A percentile compares a stretch with the other conserved stretches of the same genome.
phyloP scores from a whole-genome alignment of 2,888 invertebrate genomes.

The Polia nebulosa region DNA sequence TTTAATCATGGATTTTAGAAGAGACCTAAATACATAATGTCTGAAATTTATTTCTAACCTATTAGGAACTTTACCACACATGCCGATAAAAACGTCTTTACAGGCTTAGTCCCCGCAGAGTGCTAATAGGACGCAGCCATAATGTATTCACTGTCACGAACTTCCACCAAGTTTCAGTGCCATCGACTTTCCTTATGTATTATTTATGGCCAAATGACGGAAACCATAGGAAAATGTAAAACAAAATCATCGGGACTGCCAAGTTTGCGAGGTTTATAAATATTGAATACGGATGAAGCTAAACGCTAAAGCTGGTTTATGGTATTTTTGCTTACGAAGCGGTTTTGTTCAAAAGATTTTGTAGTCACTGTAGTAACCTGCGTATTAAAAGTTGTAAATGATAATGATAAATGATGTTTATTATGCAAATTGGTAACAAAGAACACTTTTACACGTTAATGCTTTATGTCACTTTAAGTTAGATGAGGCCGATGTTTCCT shows the following conservation, averaged over 20 bases:
- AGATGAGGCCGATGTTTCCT: too few species aligned
- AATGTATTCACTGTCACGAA: constrained; percentile 69
- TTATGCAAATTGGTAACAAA: too few species aligned
- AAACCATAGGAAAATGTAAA: constrained; percentile 33
- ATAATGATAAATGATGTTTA: too few species aligned
- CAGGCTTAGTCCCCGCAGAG: constrained; percentile 19
- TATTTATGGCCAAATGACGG: constrained; percentile 48
- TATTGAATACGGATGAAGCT: constrained; percentile 16
- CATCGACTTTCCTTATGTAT: constrained; percentile 49
- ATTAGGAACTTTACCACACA: background rate
- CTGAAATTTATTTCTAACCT: too few species aligned
- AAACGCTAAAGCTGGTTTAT: background rate
- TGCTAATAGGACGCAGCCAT: constrained; percentile 25
- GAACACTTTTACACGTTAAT: too few species aligned
- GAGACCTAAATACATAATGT: background rate
- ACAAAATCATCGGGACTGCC: constrained; percentile 21
- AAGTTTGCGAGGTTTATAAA: constrained; percentile 31
- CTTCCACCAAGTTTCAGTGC: constrained; percentile 37
- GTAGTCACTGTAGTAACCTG: too few species aligned
- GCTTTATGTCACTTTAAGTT: too few species aligned
- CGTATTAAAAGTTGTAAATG: too few species aligned
- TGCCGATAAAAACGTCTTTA: constrained; percentile 27
- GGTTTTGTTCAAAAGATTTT: background rate
- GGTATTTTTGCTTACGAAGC: background rate
- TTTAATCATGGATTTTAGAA: background rate